These are phyloP conservation scores for Holacanthella duospinosa DNA, from an alignment of 2,888 invertebrate species.

Conservation along the genomic window DNA sequence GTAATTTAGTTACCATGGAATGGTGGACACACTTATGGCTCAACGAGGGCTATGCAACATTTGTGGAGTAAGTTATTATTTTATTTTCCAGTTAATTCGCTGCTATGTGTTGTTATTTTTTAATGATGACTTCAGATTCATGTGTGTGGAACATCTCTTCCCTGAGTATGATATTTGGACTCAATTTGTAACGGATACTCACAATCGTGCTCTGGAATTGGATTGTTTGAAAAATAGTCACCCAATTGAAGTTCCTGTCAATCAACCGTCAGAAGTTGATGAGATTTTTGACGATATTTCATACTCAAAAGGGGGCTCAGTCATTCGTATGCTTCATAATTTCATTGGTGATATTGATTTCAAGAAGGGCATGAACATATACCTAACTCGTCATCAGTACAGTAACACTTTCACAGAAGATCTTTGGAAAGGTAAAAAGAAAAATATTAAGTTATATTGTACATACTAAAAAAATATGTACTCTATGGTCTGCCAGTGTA, in stretches of 20 bases:
- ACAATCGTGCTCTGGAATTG: conserved; percentile 70
- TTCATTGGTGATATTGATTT: conserved; percentile 90
- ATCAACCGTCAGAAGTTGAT: conserved; percentile 88
- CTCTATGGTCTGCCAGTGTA: no score
- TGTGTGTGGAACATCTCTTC: conserved; percentile 83
- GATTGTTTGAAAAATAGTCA: conserved; percentile 86
- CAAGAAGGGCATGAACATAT: conserved; percentile 80
- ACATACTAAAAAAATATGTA: no score
- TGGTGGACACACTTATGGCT: conserved; percentile 97
- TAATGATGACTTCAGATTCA: conserved; percentile 88
- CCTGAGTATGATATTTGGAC: conserved; percentile 96
- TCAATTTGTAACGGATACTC: conserved; percentile 83
- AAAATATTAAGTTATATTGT: no score
- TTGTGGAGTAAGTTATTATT: conserved; percentile 61
- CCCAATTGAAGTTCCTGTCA: conserved; percentile 85
- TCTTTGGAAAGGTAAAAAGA: conserved; percentile 54
- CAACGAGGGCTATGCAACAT: conserved; percentile 92
- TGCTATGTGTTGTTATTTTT: no score
- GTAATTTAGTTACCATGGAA: conserved; percentile 94
- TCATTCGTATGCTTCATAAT: conserved; percentile 84
- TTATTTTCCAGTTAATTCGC: no score
- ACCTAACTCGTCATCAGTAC: conserved; percentile 75
- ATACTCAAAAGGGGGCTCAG: conserved; percentile 85
- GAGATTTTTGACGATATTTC: conserved; percentile 97
- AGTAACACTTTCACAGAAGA: conserved; percentile 87